Conservation (phyloP, 1,140 invertebrate species). For the Diprion similis region DNA sequence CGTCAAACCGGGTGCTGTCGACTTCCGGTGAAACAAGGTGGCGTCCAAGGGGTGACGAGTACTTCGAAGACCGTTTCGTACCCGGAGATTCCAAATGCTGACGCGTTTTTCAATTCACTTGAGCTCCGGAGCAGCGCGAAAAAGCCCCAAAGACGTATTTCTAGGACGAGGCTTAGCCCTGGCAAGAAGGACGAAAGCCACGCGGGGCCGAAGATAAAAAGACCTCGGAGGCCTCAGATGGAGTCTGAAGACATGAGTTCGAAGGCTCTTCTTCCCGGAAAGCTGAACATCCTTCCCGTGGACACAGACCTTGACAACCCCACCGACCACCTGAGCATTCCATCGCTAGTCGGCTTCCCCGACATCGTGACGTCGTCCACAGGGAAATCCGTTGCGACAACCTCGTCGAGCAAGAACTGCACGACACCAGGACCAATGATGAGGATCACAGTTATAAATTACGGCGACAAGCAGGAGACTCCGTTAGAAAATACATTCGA, state of each 20-base stretch:
- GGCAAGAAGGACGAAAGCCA: conserved; percentile 34
- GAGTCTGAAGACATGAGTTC: conserved; percentile 32
- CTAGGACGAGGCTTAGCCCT: conserved; percentile 43
- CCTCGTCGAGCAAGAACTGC: conserved; percentile 15
- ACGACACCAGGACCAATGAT: neutral
- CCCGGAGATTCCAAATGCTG: conserved; percentile 71
- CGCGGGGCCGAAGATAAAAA: conserved; percentile 35
- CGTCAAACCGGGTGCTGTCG: conserved; percentile 70
- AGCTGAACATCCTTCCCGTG: conserved; percentile 40
- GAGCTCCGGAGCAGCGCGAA: conserved; percentile 81
- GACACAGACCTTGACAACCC: conserved; percentile 54
- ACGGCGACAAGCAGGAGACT: conserved; percentile 38
- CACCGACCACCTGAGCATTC: conserved; percentile 52
- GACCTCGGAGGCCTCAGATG: conserved; percentile 30
- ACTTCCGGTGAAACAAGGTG: conserved; percentile 41
- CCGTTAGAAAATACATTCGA: conserved; percentile 31
- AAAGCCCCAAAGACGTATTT: conserved; percentile 54
- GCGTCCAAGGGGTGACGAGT: conserved; percentile 41
- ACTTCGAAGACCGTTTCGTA: conserved; percentile 54
- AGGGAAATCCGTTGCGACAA: conserved; percentile 33
- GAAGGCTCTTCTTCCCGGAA: conserved; percentile 30
- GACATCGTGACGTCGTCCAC: conserved; percentile 43
- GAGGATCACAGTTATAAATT: conserved; percentile 31
- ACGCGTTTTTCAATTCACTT: conserved; percentile 85
- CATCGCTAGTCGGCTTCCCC: conserved; percentile 54